Conservation (phyloP, 2,797 vertebrate species). For the Danio choprae region DNA sequence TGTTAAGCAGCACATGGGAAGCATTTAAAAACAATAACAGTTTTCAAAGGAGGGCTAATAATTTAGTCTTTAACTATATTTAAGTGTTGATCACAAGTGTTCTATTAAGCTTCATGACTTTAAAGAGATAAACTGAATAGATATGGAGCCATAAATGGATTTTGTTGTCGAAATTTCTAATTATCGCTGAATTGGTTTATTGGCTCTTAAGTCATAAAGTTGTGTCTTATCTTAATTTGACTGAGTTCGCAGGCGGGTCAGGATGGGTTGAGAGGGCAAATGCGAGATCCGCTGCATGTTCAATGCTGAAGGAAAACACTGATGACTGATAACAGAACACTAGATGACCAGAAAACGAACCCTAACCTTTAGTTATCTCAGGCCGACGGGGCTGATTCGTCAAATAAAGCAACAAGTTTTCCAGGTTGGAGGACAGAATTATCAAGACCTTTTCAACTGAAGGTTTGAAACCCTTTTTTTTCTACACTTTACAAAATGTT, state of each 20-base stretch:
- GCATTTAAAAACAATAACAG: too few relatives aligned
- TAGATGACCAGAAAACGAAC: background rate
- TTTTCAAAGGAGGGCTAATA: too few relatives aligned
- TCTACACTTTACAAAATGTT: too few relatives aligned
- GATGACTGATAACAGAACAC: slow-evolving; percentile 2
- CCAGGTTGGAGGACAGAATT: background rate
- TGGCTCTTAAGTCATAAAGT: slow-evolving; percentile 48
- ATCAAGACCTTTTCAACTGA: background rate
- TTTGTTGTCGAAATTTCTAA: slow-evolving; percentile 59
- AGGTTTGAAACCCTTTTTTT: too few relatives aligned
- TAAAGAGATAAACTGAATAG: slow-evolving; percentile 14
- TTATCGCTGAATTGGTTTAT: slow-evolving; percentile 65
- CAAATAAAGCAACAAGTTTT: background rate
- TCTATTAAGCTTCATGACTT: background rate
- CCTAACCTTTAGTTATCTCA: background rate
- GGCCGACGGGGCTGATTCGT: background rate
- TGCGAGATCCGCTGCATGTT: background rate
- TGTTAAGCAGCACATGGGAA: too few relatives aligned
- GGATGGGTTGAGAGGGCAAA: slow-evolving; percentile 22
- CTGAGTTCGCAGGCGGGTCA: slow-evolving; percentile 53
- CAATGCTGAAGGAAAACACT: slow-evolving; percentile 21
- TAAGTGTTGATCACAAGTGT: background rate
- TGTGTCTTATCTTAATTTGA: slow-evolving; percentile 63
- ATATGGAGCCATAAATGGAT: slow-evolving; percentile 35
- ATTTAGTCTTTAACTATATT: too few relatives aligned